Evolutionary conservation across 2,888 invertebrate genomes (phyloP).

Genomic region (Drosophila emarginata): DNA sequence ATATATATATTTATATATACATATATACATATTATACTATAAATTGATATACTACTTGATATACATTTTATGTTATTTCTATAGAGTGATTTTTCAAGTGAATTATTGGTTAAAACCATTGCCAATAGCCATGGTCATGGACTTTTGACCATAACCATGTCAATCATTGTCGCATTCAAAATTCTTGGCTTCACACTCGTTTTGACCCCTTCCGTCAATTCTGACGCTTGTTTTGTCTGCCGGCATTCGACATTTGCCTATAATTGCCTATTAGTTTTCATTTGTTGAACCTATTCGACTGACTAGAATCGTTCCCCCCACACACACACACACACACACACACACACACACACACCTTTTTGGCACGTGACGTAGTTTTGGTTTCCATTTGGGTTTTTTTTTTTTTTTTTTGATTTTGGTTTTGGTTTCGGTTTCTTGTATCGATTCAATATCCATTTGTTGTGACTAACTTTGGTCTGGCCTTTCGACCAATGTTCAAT

Average conservation of each 20-base stretch:
- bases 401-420: conserved; percentile 17
- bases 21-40: no score
- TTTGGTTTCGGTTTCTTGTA: conserved; percentile 25
- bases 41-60: background rate
- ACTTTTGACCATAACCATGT: background rate
- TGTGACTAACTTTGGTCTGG: conserved; percentile 3
- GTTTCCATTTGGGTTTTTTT: conserved; percentile 9
- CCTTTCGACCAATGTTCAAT: background rate
- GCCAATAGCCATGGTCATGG: background rate
- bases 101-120: no score
- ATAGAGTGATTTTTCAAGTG: no score
- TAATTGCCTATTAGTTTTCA: conserved; percentile 78
- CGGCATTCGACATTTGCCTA: conserved; percentile 52
- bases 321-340: no score
- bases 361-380: conserved; percentile 22
- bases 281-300: conserved; percentile 68
- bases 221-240: conserved; percentile 13
- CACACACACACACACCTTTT: no score
- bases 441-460: conserved; percentile 35
- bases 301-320: conserved; percentile 19
- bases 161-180: background rate
- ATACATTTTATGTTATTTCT: background rate
- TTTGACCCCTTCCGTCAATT: background rate
- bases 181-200: background rate
- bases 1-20: no score